phyloP scores from a whole-genome alignment of 2,888 invertebrate genomes.

The Spialia ferax region DNA sequence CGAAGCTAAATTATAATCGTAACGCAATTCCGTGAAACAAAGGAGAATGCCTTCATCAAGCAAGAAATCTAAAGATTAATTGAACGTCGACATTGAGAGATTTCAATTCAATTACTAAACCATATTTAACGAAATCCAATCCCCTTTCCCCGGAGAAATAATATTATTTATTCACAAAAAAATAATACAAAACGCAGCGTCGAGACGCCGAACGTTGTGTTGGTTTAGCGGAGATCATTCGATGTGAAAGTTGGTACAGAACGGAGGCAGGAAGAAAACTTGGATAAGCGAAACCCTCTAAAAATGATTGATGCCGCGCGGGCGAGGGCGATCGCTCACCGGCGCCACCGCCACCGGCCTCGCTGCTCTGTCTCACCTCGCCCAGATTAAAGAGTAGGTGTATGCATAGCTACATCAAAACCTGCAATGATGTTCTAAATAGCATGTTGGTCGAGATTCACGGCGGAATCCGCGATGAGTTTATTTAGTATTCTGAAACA shows the following conservation, averaged over 20 bases:
- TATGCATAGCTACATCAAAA: too few relatives aligned
- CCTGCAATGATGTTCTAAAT: too few relatives aligned
- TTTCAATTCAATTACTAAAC: slow-evolving; percentile 87
- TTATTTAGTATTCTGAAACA: too few relatives aligned
- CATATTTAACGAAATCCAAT: slow-evolving; percentile 87
- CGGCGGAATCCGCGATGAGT: too few relatives aligned
- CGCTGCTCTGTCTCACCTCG: background rate
- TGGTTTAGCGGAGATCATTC: slow-evolving; percentile 85
- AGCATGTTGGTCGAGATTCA: too few relatives aligned
- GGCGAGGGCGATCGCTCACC: slow-evolving; percentile 67
- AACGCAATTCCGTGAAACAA: slow-evolving; percentile 67
- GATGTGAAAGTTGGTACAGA: slow-evolving; percentile 80
- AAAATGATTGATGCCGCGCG: slow-evolving; percentile 85
- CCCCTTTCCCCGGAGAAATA: slow-evolving; percentile 84
- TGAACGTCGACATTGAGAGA: slow-evolving; percentile 87
- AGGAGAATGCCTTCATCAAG: slow-evolving; percentile 77
- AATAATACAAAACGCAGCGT: slow-evolving; percentile 82
- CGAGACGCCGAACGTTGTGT: slow-evolving; percentile 76
- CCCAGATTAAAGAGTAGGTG: slow-evolving; percentile 1
- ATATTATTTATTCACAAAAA: slow-evolving; percentile 87
- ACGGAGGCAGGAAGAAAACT: slow-evolving; percentile 81
- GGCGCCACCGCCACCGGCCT: slow-evolving; percentile 57
- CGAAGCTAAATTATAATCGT: slow-evolving; percentile 26
- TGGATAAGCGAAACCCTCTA: slow-evolving; percentile 86
- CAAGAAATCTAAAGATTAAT: slow-evolving; percentile 82